Conservation (phyloP, 2,113 vertebrate species). For the Prunella himalayana region DNA sequence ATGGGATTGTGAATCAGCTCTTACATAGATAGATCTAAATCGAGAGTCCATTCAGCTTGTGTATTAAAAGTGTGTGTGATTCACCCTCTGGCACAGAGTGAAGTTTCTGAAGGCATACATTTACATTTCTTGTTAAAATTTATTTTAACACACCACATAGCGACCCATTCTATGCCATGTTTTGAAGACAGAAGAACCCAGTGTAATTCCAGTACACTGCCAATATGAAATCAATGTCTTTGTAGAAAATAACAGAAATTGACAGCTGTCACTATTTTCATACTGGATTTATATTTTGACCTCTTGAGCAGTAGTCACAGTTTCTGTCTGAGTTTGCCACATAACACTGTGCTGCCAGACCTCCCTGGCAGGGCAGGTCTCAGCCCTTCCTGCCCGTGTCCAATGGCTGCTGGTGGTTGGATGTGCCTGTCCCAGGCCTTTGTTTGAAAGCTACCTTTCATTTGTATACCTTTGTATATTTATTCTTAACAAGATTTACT, state of each 20-base stretch:
- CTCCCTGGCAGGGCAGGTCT: not conserved
- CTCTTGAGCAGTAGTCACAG: not conserved
- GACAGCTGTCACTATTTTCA: not conserved
- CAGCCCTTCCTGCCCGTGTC: accelerated
- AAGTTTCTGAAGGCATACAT: not conserved
- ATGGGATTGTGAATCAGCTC: not conserved
- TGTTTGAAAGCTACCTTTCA: not conserved
- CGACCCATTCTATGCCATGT: not conserved
- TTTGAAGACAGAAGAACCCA: not conserved
- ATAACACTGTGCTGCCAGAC: not conserved
- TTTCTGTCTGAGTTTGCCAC: not conserved
- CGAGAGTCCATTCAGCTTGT: not conserved
- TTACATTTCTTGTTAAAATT: not conserved
- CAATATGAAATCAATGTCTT: not conserved
- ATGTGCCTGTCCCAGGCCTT: not conserved
- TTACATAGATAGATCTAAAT: not conserved
- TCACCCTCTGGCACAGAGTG: not conserved
- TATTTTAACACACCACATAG: not conserved
- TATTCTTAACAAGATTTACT: not conserved
- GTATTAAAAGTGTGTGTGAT: not conserved
- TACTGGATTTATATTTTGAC: not conserved
- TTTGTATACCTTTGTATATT: not conserved
- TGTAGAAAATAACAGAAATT: not conserved
- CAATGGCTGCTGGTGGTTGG: accelerated
- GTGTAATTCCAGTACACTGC: not conserved